Percentiles rank a stretch among this genome's conserved stretches.
These are phyloP conservation scores for Vollenhovia emeryi DNA, from an alignment of 1,140 invertebrate genomes.

Conservation along the genomic window DNA sequence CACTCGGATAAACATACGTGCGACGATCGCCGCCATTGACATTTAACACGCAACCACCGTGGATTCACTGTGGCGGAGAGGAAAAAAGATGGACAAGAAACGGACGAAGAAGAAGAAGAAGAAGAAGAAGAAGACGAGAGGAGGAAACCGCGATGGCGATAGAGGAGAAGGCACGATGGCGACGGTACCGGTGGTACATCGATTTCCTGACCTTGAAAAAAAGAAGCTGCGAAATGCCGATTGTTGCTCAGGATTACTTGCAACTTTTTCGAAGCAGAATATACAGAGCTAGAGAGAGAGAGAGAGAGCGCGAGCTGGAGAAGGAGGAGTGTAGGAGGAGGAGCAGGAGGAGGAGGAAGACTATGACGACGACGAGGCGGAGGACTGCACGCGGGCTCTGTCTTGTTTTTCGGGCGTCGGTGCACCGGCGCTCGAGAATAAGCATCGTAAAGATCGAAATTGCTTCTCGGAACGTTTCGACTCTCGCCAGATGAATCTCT, in stretches of 20 bases:
- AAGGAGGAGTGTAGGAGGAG: neutral
- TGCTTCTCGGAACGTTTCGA: constrained; percentile 78
- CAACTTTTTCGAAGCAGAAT: constrained; percentile 38
- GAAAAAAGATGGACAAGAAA: neutral
- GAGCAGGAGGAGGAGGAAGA: neutral
- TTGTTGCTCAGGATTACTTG: constrained; percentile 47
- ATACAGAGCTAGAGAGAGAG: neutral
- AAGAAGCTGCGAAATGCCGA: constrained; percentile 61
- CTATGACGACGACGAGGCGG: constrained; percentile 19
- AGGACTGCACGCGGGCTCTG: constrained; percentile 35
- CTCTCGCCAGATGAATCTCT: constrained; percentile 75
- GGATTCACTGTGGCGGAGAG: constrained; percentile 10
- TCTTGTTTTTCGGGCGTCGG: constrained; percentile 68
- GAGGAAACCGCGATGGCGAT: constrained; percentile 16
- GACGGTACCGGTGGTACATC: constrained; percentile 15
- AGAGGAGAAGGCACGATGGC: constrained; percentile 28
- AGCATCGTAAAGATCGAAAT: constrained; percentile 82
- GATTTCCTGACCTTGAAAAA: constrained; percentile 65
- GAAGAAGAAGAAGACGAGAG: neutral
- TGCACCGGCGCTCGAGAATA: constrained; percentile 72
- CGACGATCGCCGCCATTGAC: constrained; percentile 69
- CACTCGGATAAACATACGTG: constrained; percentile 71
- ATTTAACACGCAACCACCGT: constrained; percentile 65
- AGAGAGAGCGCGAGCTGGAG: neutral
- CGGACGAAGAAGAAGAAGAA: neutral